Conservation (phyloP, 1,140 invertebrate species). For the Nasonia giraulti region DNA sequence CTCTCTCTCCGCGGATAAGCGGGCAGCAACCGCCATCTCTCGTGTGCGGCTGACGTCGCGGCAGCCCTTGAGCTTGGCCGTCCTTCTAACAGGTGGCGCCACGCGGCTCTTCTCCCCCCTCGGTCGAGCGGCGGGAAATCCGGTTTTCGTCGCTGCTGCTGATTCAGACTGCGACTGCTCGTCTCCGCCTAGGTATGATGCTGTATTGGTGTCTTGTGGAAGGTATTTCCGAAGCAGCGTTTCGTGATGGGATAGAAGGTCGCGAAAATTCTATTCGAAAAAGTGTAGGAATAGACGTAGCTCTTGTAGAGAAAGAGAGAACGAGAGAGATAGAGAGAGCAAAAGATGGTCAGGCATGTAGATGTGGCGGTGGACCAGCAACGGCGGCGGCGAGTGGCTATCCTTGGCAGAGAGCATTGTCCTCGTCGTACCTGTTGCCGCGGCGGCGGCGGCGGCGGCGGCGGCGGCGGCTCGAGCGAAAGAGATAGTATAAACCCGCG, state of each 20-base stretch:
- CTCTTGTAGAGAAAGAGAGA: not conserved
- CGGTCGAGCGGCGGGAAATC: constrained; percentile 31
- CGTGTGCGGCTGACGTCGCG: not conserved
- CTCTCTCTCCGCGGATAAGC: not conserved
- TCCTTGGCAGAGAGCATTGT: constrained; percentile 67
- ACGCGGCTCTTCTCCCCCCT: constrained; percentile 48
- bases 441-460: not conserved
- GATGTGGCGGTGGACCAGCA: not conserved
- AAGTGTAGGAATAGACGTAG: too few species aligned
- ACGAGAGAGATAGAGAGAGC: not conserved
- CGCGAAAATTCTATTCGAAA: too few species aligned
- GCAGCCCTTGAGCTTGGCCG: constrained; percentile 45
- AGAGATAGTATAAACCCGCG: not conserved
- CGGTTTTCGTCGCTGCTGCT: constrained; percentile 2
- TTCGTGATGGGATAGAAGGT: too few species aligned
- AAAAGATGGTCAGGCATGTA: not conserved
- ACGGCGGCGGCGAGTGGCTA: constrained; percentile 53
- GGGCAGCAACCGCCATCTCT: constrained; percentile 18
- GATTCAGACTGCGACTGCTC: not conserved
- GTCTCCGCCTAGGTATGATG: not conserved
- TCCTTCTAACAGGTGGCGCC: constrained; percentile 58
- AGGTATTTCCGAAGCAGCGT: too few species aligned
- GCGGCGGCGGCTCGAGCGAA: constrained; percentile 5
- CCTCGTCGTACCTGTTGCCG: constrained; percentile 58
- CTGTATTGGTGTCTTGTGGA: not conserved